phyloP scores from a whole-genome alignment of 2,797 vertebrate species.

The Amblyraja radiata region DNA sequence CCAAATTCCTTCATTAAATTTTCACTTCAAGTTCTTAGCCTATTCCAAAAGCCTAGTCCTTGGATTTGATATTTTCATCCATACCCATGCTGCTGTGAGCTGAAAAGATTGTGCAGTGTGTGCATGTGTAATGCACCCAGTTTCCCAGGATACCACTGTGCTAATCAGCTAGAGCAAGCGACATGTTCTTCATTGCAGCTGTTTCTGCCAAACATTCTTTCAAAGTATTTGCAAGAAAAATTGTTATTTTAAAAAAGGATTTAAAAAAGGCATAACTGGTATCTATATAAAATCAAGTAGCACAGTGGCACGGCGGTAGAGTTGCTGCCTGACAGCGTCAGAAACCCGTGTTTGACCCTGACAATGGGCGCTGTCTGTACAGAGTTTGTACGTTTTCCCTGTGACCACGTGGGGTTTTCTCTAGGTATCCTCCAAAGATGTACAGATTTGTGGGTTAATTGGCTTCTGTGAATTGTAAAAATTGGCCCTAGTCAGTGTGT shows the following conservation, averaged over 20 bases:
- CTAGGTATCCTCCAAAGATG: no score
- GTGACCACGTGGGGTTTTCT: no score
- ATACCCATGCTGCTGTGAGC: background rate
- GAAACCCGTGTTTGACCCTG: no score
- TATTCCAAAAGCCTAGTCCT: constrained; percentile 7
- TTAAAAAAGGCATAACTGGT: background rate
- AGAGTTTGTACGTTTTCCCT: no score
- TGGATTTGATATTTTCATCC: constrained; percentile 12
- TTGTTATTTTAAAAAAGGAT: background rate
- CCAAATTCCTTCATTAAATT: constrained; percentile 21
- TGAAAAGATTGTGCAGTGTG: background rate
- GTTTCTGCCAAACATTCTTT: background rate
- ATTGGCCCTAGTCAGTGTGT: no score
- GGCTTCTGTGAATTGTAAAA: no score
- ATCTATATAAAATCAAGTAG: no score
- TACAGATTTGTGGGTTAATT: no score
- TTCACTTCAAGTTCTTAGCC: background rate
- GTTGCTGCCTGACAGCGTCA: no score
- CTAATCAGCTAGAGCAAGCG: background rate
- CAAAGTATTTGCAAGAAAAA: background rate
- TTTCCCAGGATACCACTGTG: background rate
- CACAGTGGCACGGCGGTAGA: no score
- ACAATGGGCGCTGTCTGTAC: no score
- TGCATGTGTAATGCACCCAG: background rate
- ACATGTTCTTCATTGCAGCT: background rate